Evolutionary conservation across 2,888 invertebrate species (phyloP).

Genomic region (Drosophila nr. medialis): DNA sequence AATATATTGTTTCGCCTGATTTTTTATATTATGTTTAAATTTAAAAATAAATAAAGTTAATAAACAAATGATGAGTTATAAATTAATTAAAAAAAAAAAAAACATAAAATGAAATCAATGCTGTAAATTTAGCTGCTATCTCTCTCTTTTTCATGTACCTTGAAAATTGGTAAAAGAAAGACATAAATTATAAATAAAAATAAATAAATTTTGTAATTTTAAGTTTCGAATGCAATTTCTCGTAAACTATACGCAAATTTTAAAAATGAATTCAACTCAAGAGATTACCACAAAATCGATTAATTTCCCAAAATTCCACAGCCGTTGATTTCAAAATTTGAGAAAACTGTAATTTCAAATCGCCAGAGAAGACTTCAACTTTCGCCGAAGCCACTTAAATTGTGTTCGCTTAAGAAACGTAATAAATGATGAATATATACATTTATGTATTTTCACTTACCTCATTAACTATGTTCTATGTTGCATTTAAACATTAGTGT

Average conservation of each 20-base stretch:
- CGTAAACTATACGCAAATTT: neutral
- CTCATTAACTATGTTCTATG: neutral
- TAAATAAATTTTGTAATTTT: neutral
- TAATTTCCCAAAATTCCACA: neutral
- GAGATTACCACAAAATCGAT: neutral
- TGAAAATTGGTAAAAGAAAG: neutral
- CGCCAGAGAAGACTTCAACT: neutral
- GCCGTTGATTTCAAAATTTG: neutral
- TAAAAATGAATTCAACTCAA: neutral
- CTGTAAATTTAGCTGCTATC: neutral
- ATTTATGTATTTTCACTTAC: neutral
- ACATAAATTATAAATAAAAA: neutral
- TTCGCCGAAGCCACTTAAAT: neutral
- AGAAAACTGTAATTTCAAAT: neutral
- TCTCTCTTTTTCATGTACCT: slow-evolving; percentile 4
- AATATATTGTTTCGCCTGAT: neutral
- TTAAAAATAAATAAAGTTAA: neutral
- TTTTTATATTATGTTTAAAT: neutral
- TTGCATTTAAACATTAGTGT: neutral
- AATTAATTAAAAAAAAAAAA: neutral
- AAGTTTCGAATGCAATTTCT: neutral
- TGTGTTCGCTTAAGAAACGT: neutral
- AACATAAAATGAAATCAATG: neutral
- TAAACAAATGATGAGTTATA: neutral
- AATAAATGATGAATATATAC: neutral